Evolutionary conservation across 2,888 invertebrate species (phyloP).

Genomic region (Cephonodes hylas): DNA sequence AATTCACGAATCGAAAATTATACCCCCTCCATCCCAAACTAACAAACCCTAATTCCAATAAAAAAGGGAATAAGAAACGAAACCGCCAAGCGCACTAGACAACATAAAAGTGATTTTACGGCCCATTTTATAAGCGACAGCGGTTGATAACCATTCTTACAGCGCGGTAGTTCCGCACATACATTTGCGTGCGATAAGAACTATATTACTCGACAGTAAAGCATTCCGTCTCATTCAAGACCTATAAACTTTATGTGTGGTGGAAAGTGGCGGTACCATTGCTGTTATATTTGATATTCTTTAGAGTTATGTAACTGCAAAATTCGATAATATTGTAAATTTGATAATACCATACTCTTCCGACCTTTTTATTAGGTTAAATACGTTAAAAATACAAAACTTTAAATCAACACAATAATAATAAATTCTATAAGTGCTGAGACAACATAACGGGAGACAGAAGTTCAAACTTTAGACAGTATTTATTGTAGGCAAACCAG

Average conservation of each 20-base stretch:
- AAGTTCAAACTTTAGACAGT: too few species aligned
- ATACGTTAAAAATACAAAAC: too few species aligned
- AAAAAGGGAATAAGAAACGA: constrained; percentile 2
- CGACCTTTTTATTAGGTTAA: too few species aligned
- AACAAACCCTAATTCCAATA: constrained; percentile 6
- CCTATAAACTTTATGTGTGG: constrained; percentile 26
- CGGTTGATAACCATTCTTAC: constrained; percentile 30
- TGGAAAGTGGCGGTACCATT: not conserved
- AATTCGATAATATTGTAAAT: too few species aligned
- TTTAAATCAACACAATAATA: too few species aligned
- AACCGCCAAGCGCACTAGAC: constrained; percentile 16
- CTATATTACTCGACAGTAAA: constrained; percentile 26
- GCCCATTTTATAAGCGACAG: constrained; percentile 34
- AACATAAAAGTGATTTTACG: constrained; percentile 32
- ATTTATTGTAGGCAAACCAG: too few species aligned
- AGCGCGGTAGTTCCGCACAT: constrained; percentile 17
- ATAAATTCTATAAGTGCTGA: too few species aligned
- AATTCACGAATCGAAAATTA: too few species aligned
- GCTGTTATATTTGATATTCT: not conserved
- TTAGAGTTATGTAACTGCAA: too few species aligned
- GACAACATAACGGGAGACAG: too few species aligned
- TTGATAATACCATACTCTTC: too few species aligned
- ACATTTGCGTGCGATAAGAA: constrained; percentile 27
- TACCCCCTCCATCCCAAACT: not conserved
- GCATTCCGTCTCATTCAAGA: constrained; percentile 33